Evolutionary conservation across 2,888 invertebrate species (phyloP).

Genomic region (Volucella bombylans): DNA sequence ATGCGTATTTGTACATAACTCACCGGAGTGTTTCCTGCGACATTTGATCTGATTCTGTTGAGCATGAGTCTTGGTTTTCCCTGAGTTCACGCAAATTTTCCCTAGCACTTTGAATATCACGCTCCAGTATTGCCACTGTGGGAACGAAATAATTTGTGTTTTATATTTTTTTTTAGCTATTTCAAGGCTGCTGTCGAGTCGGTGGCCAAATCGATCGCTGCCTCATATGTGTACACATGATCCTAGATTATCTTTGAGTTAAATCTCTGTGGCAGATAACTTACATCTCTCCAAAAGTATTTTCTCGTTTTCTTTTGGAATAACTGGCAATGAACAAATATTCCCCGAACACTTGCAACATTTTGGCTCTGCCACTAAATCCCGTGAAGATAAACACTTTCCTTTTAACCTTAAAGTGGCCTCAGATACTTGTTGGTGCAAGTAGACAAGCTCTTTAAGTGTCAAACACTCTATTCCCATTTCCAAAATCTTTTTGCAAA

Average conservation of each 20-base stretch:
- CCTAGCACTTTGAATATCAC: slow-evolving; percentile 79
- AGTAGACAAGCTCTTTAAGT: slow-evolving; percentile 78
- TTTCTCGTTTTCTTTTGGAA: slow-evolving; percentile 77
- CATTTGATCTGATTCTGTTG: slow-evolving; percentile 16
- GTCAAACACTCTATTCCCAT: slow-evolving; percentile 77
- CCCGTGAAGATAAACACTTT: slow-evolving; percentile 20
- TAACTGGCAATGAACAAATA: slow-evolving; percentile 76
- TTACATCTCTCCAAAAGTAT: slow-evolving; percentile 79
- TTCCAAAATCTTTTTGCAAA: slow-evolving; percentile 79
- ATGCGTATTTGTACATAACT: background rate
- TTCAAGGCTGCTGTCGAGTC: too few relatives aligned
- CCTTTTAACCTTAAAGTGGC: slow-evolving; percentile 78
- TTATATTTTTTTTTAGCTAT: background rate
- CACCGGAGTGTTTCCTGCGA: slow-evolving; percentile 54
- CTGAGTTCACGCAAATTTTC: slow-evolving; percentile 77
- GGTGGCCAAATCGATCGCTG: background rate
- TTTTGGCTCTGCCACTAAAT: slow-evolving; percentile 53
- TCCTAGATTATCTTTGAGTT: background rate
- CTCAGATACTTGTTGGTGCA: slow-evolving; percentile 79
- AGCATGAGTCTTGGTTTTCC: slow-evolving; percentile 16
- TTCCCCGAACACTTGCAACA: slow-evolving; percentile 79
- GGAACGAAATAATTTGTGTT: slow-evolving; percentile 15
- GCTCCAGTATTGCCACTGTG: slow-evolving; percentile 79
- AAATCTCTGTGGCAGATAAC: slow-evolving; percentile 2
- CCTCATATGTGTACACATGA: background rate